Percentiles rank a stretch among this genome's conserved stretches.
Evolutionary conservation across 2,797 vertebrate genomes (phyloP).

Genomic region (Halcyon chelicuti): DNA sequence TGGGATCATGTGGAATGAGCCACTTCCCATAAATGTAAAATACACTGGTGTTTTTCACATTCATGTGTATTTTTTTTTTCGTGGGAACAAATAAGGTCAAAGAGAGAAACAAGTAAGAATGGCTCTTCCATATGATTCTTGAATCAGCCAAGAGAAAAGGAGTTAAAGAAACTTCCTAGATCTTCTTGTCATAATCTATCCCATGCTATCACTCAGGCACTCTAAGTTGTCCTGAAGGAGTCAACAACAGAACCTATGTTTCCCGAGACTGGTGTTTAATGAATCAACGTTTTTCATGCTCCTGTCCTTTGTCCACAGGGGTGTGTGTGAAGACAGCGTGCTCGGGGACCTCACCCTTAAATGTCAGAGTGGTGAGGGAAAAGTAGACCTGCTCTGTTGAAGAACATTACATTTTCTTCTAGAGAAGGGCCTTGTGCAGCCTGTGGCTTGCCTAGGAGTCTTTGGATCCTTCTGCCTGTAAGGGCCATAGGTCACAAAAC

Average conservation of each 20-base stretch:
- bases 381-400: background rate
- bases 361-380: background rate
- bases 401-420: background rate
- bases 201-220: background rate
- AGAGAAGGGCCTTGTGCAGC: background rate
- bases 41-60: background rate
- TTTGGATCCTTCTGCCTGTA: background rate
- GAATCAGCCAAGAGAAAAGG: background rate
- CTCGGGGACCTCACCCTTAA: rapidly evolving
- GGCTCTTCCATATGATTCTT: background rate
- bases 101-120: background rate
- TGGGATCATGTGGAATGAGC: background rate
- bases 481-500: background rate
- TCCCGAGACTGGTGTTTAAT: background rate
- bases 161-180: background rate
- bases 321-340: background rate
- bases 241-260: background rate
- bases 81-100: background rate
- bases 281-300: background rate
- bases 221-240: background rate
- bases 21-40: background rate
- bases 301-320: background rate
- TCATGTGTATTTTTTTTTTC: background rate
- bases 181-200: background rate
- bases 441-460: background rate